phyloP scores from a whole-genome alignment of 2,888 invertebrate species.

The Hyppa rectilinea region DNA sequence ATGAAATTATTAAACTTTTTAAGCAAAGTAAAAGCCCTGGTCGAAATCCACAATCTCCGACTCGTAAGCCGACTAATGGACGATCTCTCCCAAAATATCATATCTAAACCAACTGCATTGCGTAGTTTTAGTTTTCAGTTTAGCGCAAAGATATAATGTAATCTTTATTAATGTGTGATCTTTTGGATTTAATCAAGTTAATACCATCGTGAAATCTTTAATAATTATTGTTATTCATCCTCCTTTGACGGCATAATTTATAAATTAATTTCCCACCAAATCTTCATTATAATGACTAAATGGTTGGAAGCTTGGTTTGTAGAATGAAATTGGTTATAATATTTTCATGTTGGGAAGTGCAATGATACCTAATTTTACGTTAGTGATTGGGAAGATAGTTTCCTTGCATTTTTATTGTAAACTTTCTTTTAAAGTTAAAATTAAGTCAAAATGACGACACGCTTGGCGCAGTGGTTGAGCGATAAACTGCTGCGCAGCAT shows the following conservation, averaged over 20 bases:
- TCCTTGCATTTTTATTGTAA: neutral
- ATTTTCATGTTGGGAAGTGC: neutral
- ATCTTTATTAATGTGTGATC: slow-evolving; percentile 1
- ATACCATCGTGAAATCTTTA: neutral
- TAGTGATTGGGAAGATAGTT: no score
- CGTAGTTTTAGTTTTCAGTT: neutral
- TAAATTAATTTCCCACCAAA: neutral
- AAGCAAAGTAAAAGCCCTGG: no score
- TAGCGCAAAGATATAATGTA: neutral
- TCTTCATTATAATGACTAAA: neutral
- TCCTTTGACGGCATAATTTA: neutral
- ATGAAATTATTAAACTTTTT: no score
- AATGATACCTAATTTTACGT: neutral
- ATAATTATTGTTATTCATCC: neutral
- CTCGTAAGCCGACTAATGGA: no score
- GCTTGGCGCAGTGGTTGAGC: no score
- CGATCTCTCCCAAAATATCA: neutral
- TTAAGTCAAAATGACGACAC: no score
- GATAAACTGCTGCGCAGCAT: no score
- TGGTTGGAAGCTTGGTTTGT: neutral
- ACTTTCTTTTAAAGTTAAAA: neutral
- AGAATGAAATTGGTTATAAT: neutral
- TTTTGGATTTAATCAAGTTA: neutral
- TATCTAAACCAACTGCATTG: neutral
- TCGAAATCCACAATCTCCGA: no score